Percentiles rank a stretch among this genome's conserved stretches.
These are phyloP conservation scores for Aotus griseimembra DNA, from an alignment of 2,797 vertebrate genomes.

Conservation along the genomic window DNA sequence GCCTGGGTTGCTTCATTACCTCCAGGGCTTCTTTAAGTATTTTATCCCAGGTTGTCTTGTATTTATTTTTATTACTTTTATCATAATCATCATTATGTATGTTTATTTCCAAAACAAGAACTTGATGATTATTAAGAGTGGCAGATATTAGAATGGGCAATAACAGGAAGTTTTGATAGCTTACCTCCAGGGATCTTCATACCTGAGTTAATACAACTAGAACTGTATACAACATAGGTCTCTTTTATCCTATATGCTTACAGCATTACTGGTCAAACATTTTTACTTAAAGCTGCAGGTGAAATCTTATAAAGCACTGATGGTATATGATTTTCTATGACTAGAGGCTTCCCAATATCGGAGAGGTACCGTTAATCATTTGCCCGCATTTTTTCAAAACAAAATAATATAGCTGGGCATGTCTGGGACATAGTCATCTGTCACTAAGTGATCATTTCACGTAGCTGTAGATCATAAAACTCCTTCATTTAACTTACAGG, in stretches of 20 bases:
- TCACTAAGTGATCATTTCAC: not conserved
- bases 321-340: not conserved
- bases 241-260: not conserved
- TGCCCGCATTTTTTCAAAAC: not conserved
- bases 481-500: not conserved
- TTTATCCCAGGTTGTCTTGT: not conserved
- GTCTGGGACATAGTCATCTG: not conserved
- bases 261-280: not conserved
- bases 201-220: not conserved
- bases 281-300: not conserved
- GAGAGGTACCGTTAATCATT: not conserved
- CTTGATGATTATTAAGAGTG: not conserved
- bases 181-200: not conserved
- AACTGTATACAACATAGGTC: rapidly evolving
- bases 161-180: not conserved
- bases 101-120: not conserved
- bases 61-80: not conserved
- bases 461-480: not conserved
- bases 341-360: not conserved
- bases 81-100: not conserved
- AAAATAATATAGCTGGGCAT: not conserved
- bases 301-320: not conserved
- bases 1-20: not conserved
- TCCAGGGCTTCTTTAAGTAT: not conserved
- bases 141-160: not conserved